Evolutionary conservation across 2,113 vertebrate genomes (phyloP), one percentile per base, ranked within the genome.

Genomic region (Bolborhynchus lineola): DNA sequence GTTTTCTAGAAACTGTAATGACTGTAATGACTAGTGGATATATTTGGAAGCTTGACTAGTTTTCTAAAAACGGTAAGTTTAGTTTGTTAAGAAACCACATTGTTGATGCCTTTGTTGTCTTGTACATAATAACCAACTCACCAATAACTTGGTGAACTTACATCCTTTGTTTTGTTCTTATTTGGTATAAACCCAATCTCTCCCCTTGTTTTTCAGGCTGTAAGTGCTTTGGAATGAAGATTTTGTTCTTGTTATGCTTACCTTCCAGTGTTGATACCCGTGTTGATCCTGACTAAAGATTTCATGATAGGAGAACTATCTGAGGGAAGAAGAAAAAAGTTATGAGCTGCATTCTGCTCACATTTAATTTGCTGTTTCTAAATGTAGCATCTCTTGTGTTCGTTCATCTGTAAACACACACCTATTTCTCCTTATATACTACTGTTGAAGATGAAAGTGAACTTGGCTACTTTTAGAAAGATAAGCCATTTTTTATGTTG

Each of bases 131-230:
- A 84, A 33, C 25, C 4, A 3, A 15, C 74, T 37, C 11, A 42
- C 23, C 28, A 70, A 6, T 62, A 81, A 74, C 25, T 84, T 52
- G 17, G 23, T 65, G 13, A 46, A 21, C 8, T 26, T 71, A 28
- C 6, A 65, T 77, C 42, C 21, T 72, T 67, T 31, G 6, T 29
- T 37, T 13, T 26, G 4, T 86, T 91, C 20, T 52, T 79, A 33
- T 2, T 37, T 0, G 0, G 10, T 52, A 6, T 69, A 81, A 90
- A 26, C 6, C 5, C 26, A 41, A 26, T 68, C 4, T 72, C 35
- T 80, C 15, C 16, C 3, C 37, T 26, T 82, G 13, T 24, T 88
- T 90, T 68, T 77, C 21, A 47, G 59, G 50, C 39, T 81, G 10
- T 72, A 42, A 35, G 10, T 84, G 10, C 33, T 5, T 83, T 49